A percentile compares a stretch with the other conserved stretches of the same genome.
phyloP scores from a whole-genome alignment of 2,797 vertebrate species.

The Lithobates pipiens region DNA sequence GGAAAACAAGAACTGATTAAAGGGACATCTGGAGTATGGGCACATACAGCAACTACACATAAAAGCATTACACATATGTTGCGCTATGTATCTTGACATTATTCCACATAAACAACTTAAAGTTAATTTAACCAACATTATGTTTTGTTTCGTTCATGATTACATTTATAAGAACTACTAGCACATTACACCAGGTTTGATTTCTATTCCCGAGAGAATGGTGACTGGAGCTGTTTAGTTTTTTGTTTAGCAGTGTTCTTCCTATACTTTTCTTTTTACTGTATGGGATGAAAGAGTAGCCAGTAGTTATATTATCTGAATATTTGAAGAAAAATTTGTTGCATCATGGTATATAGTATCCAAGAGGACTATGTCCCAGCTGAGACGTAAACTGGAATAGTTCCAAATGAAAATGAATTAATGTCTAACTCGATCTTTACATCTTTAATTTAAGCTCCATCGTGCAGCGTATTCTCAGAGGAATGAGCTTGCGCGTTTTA shows the following conservation, averaged over 20 bases:
- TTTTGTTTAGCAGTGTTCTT: too few species aligned
- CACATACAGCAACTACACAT: not conserved
- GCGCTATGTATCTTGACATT: not conserved
- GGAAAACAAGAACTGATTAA: constrained; percentile 41
- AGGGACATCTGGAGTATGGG: constrained; percentile 47
- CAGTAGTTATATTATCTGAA: too few species aligned
- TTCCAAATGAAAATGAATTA: constrained; percentile 54
- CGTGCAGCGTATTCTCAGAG: constrained; percentile 39
- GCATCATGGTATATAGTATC: not conserved
- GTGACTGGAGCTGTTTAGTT: too few species aligned
- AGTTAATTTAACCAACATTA: not conserved
- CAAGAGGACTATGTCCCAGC: not conserved
- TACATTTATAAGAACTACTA: not conserved
- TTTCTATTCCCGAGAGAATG: not conserved
- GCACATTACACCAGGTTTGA: not conserved
- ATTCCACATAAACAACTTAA: constrained; percentile 9
- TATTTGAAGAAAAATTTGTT: constrained; percentile 43
- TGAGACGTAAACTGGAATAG: constrained; percentile 16
- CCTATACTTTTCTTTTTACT: too few species aligned
- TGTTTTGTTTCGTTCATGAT: not conserved
- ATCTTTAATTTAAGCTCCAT: constrained; percentile 51
- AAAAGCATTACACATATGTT: not conserved
- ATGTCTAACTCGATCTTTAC: constrained; percentile 2
- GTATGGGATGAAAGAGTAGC: too few species aligned
- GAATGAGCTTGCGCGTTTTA: constrained; percentile 58